phyloP scores from a whole-genome alignment of 2,888 invertebrate genomes.

The Acheta domesticus region DNA sequence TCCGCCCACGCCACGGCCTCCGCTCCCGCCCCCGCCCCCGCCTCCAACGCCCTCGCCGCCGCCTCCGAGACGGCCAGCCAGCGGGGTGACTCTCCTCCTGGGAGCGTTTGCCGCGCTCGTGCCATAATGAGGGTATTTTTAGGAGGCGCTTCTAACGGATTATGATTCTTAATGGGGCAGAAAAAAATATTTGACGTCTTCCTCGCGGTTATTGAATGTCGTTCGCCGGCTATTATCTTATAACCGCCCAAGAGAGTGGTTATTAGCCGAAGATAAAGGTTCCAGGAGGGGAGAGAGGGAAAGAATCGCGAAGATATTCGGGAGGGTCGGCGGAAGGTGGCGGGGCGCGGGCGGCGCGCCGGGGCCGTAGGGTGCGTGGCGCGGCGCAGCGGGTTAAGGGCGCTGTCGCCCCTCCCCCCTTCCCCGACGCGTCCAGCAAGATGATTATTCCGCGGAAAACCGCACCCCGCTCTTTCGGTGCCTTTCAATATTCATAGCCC shows the following conservation, averaged over 20 bases:
- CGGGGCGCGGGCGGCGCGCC: background rate
- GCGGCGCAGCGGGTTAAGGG: background rate
- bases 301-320: background rate
- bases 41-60: too few species aligned
- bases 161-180: too few species aligned
- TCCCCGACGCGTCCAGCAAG: background rate
- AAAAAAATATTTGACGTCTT: too few species aligned
- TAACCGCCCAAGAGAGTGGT: background rate
- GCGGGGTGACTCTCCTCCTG: too few species aligned
- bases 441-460: conserved; percentile 1
- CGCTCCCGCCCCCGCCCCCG: too few species aligned
- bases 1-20: too few species aligned
- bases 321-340: background rate
- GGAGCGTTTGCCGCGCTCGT: too few species aligned
- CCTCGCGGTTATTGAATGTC: background rate
- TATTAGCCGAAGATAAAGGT: background rate
- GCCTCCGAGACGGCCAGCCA: too few species aligned
- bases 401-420: background rate
- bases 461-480: conserved; percentile 1
- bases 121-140: too few species aligned
- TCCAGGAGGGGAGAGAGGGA: background rate
- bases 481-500: conserved; percentile 18
- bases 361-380: background rate
- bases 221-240: background rate
- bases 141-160: too few species aligned